Conservation (phyloP, 1,140 invertebrate genomes). For the Propsilocerus akamusi region DNA sequence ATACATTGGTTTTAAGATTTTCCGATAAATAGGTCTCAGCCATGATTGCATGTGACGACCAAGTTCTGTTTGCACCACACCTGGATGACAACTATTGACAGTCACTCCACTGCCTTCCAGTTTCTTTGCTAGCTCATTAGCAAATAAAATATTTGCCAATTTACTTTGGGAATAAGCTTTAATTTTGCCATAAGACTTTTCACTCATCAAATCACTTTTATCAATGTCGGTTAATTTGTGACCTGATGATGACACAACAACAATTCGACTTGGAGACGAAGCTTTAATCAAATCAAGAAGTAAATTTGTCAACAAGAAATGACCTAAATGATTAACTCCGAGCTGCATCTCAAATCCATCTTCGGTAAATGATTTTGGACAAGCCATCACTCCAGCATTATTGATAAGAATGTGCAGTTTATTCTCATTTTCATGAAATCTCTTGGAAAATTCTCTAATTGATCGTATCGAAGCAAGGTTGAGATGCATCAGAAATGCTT, state of each 20-base stretch:
- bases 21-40: neutral
- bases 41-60: slow-evolving; percentile 31
- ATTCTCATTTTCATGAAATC: slow-evolving; percentile 33
- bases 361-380: slow-evolving; percentile 38
- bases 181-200: slow-evolving; percentile 34
- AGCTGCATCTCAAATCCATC: slow-evolving; percentile 70
- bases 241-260: slow-evolving; percentile 18
- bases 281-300: slow-evolving; percentile 39
- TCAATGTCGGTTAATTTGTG: slow-evolving; percentile 38
- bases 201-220: slow-evolving; percentile 47
- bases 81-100: slow-evolving; percentile 50
- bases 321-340: slow-evolving; percentile 64
- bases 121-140: slow-evolving; percentile 34
- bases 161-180: slow-evolving; percentile 51
- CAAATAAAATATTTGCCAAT: slow-evolving; percentile 54
- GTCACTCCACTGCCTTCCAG: slow-evolving; percentile 39
- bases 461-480: neutral
- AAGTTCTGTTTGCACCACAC: slow-evolving; percentile 53
- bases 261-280: slow-evolving; percentile 31
- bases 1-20: slow-evolving; percentile 19
- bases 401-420: slow-evolving; percentile 71
- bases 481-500: slow-evolving; percentile 15
- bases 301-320: slow-evolving; percentile 67
- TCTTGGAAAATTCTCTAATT: neutral
- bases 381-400: slow-evolving; percentile 72